Conservation (phyloP, 2,797 vertebrate species). For the Gobionotothen gibberifrons region DNA sequence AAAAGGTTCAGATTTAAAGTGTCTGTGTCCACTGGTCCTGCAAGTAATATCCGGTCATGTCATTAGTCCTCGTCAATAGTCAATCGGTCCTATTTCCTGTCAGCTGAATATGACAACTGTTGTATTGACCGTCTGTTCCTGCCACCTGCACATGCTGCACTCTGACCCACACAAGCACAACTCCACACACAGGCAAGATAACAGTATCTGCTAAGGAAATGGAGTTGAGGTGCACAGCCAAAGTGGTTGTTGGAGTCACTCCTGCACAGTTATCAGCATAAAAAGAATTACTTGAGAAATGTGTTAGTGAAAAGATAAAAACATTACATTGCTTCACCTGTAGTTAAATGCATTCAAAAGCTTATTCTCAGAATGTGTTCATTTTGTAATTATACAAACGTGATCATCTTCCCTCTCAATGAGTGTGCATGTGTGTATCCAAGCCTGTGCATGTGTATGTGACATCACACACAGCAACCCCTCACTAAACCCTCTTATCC, state of each 20-base stretch:
- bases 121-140: conserved; percentile 37
- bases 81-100: conserved; percentile 40
- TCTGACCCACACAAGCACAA: conserved; percentile 12
- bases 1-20: conserved; percentile 34
- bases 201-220: conserved; percentile 65
- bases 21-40: conserved; percentile 3
- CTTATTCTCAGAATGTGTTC: conserved; percentile 37
- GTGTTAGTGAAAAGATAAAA: conserved; percentile 12
- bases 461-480: conserved; percentile 73
- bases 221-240: conserved; percentile 38
- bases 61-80: conserved; percentile 34
- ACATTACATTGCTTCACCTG: conserved; percentile 39
- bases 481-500: conserved; percentile 80
- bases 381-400: conserved; percentile 36
- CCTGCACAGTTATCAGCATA: conserved; percentile 26
- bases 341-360: not conserved
- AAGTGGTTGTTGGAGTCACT: conserved; percentile 36
- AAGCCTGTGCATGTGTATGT: conserved; percentile 41
- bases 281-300: conserved; percentile 16
- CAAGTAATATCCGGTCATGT: conserved; percentile 39
- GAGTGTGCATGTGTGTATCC: conserved; percentile 19
- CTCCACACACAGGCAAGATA: conserved; percentile 35
- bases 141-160: conserved; percentile 41
- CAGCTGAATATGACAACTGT: conserved; percentile 28
- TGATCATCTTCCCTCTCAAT: conserved; percentile 20